Base-by-base conservation (phyloP, 2,888 invertebrate species). In the Opisthograptis luteolata region DNA sequence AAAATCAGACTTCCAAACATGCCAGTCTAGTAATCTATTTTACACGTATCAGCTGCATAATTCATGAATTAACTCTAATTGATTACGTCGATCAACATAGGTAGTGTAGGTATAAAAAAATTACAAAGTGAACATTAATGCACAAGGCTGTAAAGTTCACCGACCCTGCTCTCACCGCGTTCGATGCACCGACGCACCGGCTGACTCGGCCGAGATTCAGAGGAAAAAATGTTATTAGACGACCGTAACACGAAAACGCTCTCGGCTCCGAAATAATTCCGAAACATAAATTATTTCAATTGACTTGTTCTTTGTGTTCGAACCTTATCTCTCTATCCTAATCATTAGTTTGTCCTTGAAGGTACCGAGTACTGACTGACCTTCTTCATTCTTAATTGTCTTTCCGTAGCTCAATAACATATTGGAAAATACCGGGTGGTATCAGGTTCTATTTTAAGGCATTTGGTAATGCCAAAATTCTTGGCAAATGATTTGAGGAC, bases 151-250 rank as follows among this genome's bases (percentile, higher is more conserved):
- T 74, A 54, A 59, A 49, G 87, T 81, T 84, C 87, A 74, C 68
- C 68, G 87, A 84, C 86, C 89, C 72, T 81, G 80, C 87, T 87
- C 87, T 87, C 87, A 80, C 87, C 76, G 84, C 86, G 88, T 86
- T 86, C 89, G 88, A 84, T 88, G 88, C 88, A 88, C 87, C 83
- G 84, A 61, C 66, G 64, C 64, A 66, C 66, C 60, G 64, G 62
- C 64, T 64, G 66, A 64, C 64, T 62, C 66, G 58, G 39, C 56
- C 61, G 59, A 65, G 64, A 60, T 60, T 60, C 57, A 72, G 40
- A 68, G 68, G 74, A 73, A n/a, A 71, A 64, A 66, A 61, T 27
- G 19, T 58, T 61, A 60, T 57, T 60, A 64, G 60, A 56, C 55
- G 49, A 59, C 13, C 37, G 52, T 45, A 59, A 66, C 63, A 62